Base-by-base conservation (phyloP, 2,113 vertebrate genomes). In the Trogon surrucura region DNA sequence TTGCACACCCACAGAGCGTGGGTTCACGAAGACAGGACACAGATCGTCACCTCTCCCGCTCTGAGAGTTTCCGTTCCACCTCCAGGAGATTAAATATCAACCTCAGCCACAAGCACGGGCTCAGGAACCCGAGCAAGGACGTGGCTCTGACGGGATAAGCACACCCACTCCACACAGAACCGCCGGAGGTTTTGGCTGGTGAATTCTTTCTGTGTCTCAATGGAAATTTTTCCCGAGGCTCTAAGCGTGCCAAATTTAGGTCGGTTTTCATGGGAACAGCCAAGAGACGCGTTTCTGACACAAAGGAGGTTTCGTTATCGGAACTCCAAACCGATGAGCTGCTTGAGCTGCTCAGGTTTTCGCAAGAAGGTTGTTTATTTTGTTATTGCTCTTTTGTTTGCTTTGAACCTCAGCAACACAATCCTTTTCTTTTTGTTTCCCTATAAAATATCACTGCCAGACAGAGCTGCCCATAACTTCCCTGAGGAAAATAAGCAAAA, bases 261-360 rank as follows among this genome's bases (percentile, higher is more conserved):
- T 57, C 9, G 15, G 60, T 93, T 94, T 95, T 92, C 69, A 82
- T 57, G 61, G 78, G 69, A 95, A 92, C 25, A 88, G 72, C 64
- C 19, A 25, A 41, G 60, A 91, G 32, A 85, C 0, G 1, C 17
- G 51, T 38, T 72, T 92, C 57, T 74, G 84, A 72, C 69, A 78
- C 51, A 86, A 93, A 78, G 58, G 44, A 89, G 85, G 44, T 62
- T 90, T 54, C 64, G 36, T 70, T 83, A 74, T 34, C 61, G 66
- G 60, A 84, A 58, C 30, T 77, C 30, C 60, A 80, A 86, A 61
- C 25, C 61, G 75, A 89, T 93, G 74, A 29, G 77, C 51, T 91
- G 56, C 67, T 78, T 32, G 44, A 96, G 51, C 48, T 64, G 29
- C 69, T 71, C 47, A 45, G 62, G 41, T 69, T 91, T 79, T 79